phyloP scores from a whole-genome alignment of 2,888 invertebrate species.

The Dione vanillae region DNA sequence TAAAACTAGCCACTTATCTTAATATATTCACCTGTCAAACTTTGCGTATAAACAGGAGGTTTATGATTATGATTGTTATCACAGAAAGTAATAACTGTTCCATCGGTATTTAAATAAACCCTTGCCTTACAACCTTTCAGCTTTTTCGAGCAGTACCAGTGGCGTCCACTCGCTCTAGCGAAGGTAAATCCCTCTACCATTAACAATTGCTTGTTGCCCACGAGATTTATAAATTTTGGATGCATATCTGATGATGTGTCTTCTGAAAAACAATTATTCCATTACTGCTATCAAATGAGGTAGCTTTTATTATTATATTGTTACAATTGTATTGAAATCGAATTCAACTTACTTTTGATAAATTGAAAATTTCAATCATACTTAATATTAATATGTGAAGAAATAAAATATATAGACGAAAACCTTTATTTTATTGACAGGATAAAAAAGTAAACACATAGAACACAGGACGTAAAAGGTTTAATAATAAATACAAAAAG shows the following conservation, averaged over 20 bases:
- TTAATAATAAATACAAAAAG: neutral
- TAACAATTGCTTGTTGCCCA: slow-evolving; percentile 51
- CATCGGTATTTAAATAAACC: slow-evolving; percentile 44
- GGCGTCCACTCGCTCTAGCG: slow-evolving; percentile 51
- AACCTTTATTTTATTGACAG: neutral
- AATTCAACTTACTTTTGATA: too few species aligned
- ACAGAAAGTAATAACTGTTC: slow-evolving; percentile 40
- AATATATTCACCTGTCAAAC: slow-evolving; percentile 38
- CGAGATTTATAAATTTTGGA: slow-evolving; percentile 10
- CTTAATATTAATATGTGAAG: too few species aligned
- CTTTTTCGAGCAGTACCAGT: slow-evolving; percentile 56
- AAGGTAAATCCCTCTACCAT: slow-evolving; percentile 60
- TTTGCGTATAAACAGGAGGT: slow-evolving; percentile 45
- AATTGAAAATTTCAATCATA: too few species aligned
- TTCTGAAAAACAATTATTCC: neutral
- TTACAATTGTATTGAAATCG: too few species aligned
- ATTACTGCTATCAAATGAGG: neutral
- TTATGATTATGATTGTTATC: slow-evolving; percentile 48
- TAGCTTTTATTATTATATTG: too few species aligned
- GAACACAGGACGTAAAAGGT: neutral
- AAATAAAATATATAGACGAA: too few species aligned
- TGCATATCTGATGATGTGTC: neutral
- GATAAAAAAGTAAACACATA: neutral
- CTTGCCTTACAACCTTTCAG: slow-evolving; percentile 51
- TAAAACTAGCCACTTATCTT: slow-evolving; percentile 3